Conservation (phyloP, 1,140 invertebrate species). For the Lycorma delicatula region DNA sequence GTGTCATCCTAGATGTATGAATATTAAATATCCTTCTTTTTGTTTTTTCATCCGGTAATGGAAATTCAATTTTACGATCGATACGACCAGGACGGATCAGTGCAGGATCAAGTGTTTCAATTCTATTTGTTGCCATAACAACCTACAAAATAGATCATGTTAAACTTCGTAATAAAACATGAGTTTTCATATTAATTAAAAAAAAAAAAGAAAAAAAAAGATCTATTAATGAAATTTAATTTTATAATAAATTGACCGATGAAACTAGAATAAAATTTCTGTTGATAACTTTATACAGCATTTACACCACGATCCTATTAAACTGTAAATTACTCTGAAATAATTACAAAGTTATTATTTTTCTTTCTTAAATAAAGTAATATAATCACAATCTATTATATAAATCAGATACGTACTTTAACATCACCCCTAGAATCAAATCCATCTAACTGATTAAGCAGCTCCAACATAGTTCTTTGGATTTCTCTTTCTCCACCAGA, state of each 20-base stretch:
- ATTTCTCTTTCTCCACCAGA: conserved; percentile 99
- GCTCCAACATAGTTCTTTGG: conserved; percentile 98
- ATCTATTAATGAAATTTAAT: not conserved
- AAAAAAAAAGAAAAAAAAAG: not conserved
- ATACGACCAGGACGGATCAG: conserved; percentile 97
- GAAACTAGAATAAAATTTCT: no score
- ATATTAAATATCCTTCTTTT: conserved; percentile 97
- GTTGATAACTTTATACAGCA: no score
- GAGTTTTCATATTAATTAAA: not conserved
- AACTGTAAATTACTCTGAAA: no score
- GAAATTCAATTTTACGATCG: conserved; percentile 99
- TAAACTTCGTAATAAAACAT: conserved; percentile 7
- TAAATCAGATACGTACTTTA: conserved; percentile 9
- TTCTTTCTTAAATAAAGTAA: conserved; percentile 1
- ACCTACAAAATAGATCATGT: conserved; percentile 52
- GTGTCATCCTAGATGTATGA: conserved; percentile 96
- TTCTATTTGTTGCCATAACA: conserved; percentile 99
- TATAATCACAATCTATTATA: not conserved
- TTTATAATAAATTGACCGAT: no score
- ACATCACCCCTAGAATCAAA: conserved; percentile 91
- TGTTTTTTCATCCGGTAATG: conserved; percentile 98
- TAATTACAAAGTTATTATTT: no score
- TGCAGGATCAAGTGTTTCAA: conserved; percentile 98
- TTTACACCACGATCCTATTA: no score
- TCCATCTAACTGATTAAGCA: conserved; percentile 98